These are phyloP conservation scores for Alethe castanea DNA, from an alignment of 2,113 vertebrate genomes.

Conservation along the genomic window DNA sequence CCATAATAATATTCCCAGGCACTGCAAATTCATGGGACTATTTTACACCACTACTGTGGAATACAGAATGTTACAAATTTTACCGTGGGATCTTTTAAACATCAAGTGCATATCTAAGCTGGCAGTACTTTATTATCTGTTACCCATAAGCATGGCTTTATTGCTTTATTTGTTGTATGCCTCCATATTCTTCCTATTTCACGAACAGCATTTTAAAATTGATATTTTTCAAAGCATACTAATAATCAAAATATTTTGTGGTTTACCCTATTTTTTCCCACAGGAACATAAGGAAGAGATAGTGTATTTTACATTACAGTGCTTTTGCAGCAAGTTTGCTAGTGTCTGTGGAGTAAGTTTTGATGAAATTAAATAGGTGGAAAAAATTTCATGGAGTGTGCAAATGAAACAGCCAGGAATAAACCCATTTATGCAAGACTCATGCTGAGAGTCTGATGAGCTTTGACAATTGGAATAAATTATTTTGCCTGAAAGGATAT, in stretches of 20 bases:
- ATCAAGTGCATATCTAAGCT: not conserved
- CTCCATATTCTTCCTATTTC: not conserved
- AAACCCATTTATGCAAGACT: conserved; percentile 52
- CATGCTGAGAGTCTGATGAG: conserved; percentile 45
- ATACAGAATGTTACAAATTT: not conserved
- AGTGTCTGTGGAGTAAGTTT: conserved; percentile 10
- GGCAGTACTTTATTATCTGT: conserved; percentile 4
- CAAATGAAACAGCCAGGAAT: conserved; percentile 50
- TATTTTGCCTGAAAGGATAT: conserved; percentile 47
- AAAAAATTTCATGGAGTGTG: conserved; percentile 8
- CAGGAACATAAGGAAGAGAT: not conserved
- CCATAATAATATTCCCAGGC: not conserved
- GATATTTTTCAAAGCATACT: not conserved
- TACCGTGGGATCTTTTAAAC: conserved; percentile 13
- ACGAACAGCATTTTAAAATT: not conserved
- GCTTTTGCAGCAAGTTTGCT: conserved; percentile 1
- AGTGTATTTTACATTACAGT: not conserved
- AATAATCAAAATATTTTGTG: not conserved
- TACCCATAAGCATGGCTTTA: not conserved
- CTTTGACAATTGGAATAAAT: conserved; percentile 57
- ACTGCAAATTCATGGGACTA: not conserved
- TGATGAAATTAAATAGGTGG: conserved; percentile 53
- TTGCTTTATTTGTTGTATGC: conserved; percentile 2
- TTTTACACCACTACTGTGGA: not conserved
- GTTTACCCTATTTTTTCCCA: not conserved